A percentile compares a stretch with the other conserved stretches of the same genome.
Conservation (phyloP, 2,888 invertebrate species). For the Capitulum mitella region DNA sequence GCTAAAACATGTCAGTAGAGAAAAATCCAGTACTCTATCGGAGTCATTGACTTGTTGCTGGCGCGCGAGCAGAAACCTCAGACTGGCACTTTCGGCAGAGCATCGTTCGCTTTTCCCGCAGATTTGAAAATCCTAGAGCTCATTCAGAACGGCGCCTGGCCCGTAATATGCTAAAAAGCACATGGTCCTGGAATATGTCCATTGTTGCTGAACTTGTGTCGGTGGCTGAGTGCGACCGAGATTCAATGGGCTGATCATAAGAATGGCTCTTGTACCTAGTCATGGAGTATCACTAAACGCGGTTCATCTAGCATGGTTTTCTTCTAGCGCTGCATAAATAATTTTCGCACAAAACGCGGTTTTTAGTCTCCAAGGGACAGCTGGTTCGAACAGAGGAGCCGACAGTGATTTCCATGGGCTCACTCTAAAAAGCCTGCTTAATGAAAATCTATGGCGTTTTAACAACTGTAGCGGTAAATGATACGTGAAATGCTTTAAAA, state of each 20-base stretch:
- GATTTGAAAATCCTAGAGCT: too few species aligned
- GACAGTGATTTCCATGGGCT: neutral
- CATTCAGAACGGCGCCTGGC: too few species aligned
- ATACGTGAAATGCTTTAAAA: slow-evolving; percentile 15
- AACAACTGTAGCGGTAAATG: slow-evolving; percentile 9
- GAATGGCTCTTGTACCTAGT: neutral
- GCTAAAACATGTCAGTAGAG: too few species aligned
- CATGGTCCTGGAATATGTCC: neutral
- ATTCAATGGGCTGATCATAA: neutral
- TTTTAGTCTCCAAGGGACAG: neutral
- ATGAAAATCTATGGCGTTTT: slow-evolving; percentile 17
- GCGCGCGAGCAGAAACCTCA: too few species aligned
- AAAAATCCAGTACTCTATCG: too few species aligned
- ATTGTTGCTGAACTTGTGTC: neutral
- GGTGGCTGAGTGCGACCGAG: neutral
- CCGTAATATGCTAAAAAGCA: neutral
- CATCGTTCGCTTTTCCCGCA: too few species aligned
- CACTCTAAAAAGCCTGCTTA: neutral
- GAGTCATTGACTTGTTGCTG: too few species aligned
- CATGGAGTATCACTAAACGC: neutral
- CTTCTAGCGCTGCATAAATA: neutral
- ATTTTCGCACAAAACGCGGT: slow-evolving; percentile 3
- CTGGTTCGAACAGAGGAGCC: neutral
- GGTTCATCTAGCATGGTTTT: neutral
- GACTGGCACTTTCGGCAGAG: too few species aligned